Base-by-base conservation (phyloP, 2,888 invertebrate genomes). In the Quadroppia sp. region DNA sequence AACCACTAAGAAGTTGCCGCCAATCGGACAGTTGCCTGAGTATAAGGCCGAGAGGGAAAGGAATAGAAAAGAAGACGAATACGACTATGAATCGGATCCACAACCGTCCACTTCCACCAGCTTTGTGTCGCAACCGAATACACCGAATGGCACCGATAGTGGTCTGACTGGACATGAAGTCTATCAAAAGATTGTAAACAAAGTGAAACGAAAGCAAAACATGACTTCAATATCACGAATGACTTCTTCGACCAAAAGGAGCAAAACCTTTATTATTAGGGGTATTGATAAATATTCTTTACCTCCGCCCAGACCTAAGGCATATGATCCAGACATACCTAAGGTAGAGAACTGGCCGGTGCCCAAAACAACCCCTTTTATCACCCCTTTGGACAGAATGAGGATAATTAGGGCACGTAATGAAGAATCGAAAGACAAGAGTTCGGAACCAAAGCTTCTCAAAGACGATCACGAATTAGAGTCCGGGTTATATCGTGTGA, bases 21-120 rank as follows among this genome's bases (percentile, higher is more conserved):
- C 64, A 13, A 64, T 64, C 11, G 36, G 40, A 40, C 40, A 64
- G 32, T 32, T 64, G 64, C 64, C 64, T 64, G 23, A 64, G 40
- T 64, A 40, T 30, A 56, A 30, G 2, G 56, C 56, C 9, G 15
- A 56, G 30, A n/a, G n/a, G n/a, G n/a, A n/a, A n/a, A n/a, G n/a
- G n/a, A 2, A 23, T 23, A 15, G 28, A 2, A 20, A 23, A 56
- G 28, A 28, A 56, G 30, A 23, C 13, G 15, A 17, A 30, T 13
- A 30, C 4, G 28, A 56, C 28, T 28, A 28, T 1, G 30, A 56
- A 9, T 28, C 28, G 53, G 23, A 13, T 20, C 2, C 11, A 53
- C 23, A 20, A 13, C 53, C 28, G 53, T 50, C 50, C 15, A 53
- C 23, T 20, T 53, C 28, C 3, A 28, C 3, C 4, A 2, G 11